phyloP scores from a whole-genome alignment of 2,888 invertebrate species.

The Drosophila flavopinicola region DNA sequence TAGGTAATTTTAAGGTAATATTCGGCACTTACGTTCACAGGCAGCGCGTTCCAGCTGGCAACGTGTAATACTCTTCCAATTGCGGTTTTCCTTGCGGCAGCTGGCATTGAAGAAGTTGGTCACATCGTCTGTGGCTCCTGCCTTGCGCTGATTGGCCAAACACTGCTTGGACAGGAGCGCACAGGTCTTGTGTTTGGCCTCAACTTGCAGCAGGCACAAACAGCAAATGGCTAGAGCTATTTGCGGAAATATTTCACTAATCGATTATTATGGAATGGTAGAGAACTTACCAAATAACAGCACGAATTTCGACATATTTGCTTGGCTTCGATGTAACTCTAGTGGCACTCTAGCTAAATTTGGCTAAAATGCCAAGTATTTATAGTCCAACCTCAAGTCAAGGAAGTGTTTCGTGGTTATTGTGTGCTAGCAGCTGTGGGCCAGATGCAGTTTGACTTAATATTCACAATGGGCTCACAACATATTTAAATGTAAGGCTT shows the following conservation, averaged over 20 bases:
- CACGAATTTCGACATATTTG: constrained; percentile 50
- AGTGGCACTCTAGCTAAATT: constrained; percentile 3
- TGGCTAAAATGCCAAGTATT: constrained; percentile 6
- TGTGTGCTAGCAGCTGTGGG: constrained; percentile 16
- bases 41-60: constrained; percentile 50
- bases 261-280: no score
- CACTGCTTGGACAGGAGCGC: constrained; percentile 23
- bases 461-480: background rate
- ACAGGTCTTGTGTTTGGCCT: constrained; percentile 37
- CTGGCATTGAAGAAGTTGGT: constrained; percentile 31
- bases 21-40: constrained; percentile 51
- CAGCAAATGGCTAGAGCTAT: constrained; percentile 31
- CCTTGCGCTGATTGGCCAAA: background rate
- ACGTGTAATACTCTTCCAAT: constrained; percentile 53
- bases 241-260: background rate
- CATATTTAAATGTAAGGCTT: background rate
- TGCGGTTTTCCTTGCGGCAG: constrained; percentile 23
- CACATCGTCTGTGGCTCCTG: constrained; percentile 46
- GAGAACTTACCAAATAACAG: constrained; percentile 50
- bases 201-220: constrained; percentile 35
- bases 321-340: background rate
- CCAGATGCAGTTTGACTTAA: background rate
- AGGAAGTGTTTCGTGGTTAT: constrained; percentile 7
- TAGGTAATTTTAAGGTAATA: background rate
- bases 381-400: constrained; percentile 23